Evolutionary conservation across 2,113 vertebrate genomes (phyloP).

Genomic region (Martes martes): DNA sequence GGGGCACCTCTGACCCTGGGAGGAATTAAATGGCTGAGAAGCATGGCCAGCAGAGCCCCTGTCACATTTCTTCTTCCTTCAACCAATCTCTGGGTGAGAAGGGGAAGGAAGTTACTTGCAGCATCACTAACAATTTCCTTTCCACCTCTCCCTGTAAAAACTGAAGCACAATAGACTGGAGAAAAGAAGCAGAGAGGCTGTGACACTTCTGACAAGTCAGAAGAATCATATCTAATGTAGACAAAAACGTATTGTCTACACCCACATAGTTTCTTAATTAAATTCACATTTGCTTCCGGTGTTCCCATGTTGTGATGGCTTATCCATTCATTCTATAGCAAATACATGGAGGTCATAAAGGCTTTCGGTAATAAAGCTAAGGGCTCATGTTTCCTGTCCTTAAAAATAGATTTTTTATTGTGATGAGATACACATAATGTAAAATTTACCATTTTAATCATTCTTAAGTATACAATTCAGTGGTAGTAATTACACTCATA

Average conservation of each 20-base stretch:
- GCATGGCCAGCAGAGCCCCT: not conserved
- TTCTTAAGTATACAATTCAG: not conserved
- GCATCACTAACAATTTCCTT: not conserved
- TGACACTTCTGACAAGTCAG: not conserved
- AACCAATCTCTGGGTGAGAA: not conserved
- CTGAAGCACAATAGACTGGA: not conserved
- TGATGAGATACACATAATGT: not conserved
- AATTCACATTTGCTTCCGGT: not conserved
- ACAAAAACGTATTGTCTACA: not conserved
- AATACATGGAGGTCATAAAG: not conserved
- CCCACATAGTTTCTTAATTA: not conserved
- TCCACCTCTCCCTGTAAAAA: not conserved
- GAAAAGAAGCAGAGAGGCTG: not conserved
- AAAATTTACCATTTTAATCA: not conserved
- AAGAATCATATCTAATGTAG: not conserved
- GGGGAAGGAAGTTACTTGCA: not conserved
- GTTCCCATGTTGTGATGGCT: not conserved
- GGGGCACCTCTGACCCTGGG: not conserved
- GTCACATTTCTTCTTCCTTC: not conserved
- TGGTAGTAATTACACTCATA: not conserved
- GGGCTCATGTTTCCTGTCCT: not conserved
- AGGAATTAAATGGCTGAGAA: not conserved
- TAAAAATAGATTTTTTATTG: not conserved
- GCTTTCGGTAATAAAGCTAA: not conserved
- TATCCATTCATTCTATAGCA: not conserved